Evolutionary conservation across 2,888 invertebrate species (phyloP).

Genomic region (Nomada flava): DNA sequence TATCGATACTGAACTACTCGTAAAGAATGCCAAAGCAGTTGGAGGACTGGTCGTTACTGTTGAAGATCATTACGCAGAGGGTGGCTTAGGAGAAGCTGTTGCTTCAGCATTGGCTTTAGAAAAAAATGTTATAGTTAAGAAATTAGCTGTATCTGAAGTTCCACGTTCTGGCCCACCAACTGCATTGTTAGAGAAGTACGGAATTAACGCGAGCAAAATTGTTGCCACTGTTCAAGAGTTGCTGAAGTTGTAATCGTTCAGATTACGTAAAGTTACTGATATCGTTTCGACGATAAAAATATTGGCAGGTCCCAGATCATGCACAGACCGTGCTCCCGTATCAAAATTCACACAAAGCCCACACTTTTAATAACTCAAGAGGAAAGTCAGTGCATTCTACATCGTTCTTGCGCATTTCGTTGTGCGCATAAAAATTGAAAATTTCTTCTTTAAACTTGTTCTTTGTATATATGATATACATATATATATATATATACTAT

Average conservation of each 20-base stretch:
- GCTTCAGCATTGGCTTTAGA: slow-evolving; percentile 91
- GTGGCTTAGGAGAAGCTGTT: slow-evolving; percentile 98
- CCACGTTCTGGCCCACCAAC: slow-evolving; percentile 97
- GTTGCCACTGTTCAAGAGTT: slow-evolving; percentile 89
- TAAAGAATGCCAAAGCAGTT: slow-evolving; percentile 90
- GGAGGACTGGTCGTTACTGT: slow-evolving; percentile 95
- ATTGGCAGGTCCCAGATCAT: background rate
- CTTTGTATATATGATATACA: slow-evolving; percentile 18
- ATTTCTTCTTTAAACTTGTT: slow-evolving; percentile 1
- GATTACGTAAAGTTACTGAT: background rate
- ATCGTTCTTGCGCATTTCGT: slow-evolving; percentile 26
- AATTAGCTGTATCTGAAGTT: slow-evolving; percentile 92
- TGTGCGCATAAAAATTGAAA: slow-evolving; percentile 6
- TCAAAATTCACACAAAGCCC: slow-evolving; percentile 26
- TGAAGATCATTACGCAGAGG: slow-evolving; percentile 98
- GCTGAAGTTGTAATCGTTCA: slow-evolving; percentile 84
- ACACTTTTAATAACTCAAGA: slow-evolving; percentile 18
- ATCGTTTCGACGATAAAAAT: slow-evolving; percentile 13
- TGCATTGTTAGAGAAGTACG: slow-evolving; percentile 94
- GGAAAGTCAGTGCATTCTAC: slow-evolving; percentile 41
- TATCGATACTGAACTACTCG: slow-evolving; percentile 92
- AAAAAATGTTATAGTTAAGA: slow-evolving; percentile 89
- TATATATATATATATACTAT: background rate
- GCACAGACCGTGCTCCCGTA: slow-evolving; percentile 3
- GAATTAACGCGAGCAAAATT: slow-evolving; percentile 93